phyloP scores from a whole-genome alignment of 2,113 vertebrate genomes.

The Lutjanus erythropterus region DNA sequence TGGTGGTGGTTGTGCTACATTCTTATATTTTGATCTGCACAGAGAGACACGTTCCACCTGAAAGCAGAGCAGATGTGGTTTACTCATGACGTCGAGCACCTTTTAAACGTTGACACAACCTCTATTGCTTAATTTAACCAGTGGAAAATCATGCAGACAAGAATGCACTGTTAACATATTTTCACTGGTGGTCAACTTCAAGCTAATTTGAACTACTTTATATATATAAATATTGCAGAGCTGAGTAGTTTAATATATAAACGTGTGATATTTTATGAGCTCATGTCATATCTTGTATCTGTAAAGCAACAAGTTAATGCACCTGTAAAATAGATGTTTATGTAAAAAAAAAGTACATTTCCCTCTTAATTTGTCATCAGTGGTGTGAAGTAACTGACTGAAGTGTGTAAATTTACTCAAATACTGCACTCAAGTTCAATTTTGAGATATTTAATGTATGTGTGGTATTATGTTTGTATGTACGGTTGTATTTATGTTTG shows the following conservation, averaged over 20 bases:
- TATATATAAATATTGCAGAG: too few species aligned
- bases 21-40: neutral
- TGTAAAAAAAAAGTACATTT: neutral
- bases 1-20: neutral
- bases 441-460: too few species aligned
- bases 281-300: neutral
- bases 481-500: too few species aligned
- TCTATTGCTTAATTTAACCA: slow-evolving; percentile 2
- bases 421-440: too few species aligned
- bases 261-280: neutral
- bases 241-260: neutral
- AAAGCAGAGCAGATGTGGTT: slow-evolving; percentile 11
- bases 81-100: neutral
- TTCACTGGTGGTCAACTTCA: too few species aligned
- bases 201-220: too few species aligned
- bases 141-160: neutral
- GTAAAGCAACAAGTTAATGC: too few species aligned
- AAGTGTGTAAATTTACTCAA: too few species aligned
- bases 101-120: neutral
- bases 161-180: too few species aligned
- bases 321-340: neutral
- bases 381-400: too few species aligned
- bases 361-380: neutral
- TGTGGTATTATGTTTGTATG: too few species aligned
- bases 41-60: neutral